Conservation (phyloP, 2,888 invertebrate genomes). For the Mythimna vitellina region DNA sequence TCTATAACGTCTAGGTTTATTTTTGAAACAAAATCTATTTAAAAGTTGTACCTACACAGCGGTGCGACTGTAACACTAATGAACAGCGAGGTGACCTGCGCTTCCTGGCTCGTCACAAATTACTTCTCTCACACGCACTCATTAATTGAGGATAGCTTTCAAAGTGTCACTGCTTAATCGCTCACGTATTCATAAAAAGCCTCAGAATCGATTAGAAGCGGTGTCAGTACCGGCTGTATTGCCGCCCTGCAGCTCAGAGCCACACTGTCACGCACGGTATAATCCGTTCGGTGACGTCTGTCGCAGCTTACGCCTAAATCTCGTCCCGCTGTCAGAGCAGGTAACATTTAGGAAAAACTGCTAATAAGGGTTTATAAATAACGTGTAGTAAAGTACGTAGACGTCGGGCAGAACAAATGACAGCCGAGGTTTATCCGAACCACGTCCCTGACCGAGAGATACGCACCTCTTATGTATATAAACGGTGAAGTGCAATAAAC, state of each 20-base stretch:
- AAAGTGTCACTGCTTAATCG: not conserved
- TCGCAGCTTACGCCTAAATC: not conserved
- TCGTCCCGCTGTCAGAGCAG: slow-evolving; percentile 1
- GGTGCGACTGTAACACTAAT: not conserved
- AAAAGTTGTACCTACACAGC: not conserved
- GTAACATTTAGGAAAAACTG: not conserved
- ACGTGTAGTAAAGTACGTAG: not conserved
- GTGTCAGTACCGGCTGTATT: not conserved
- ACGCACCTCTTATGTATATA: not conserved
- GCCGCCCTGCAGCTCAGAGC: not conserved
- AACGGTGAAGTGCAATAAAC: no score
- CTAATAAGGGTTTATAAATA: not conserved
- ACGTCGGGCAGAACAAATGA: not conserved
- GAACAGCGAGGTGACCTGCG: not conserved
- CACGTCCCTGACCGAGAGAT: not conserved
- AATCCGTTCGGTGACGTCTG: not conserved
- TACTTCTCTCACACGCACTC: not conserved
- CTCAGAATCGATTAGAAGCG: not conserved
- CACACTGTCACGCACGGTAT: not conserved
- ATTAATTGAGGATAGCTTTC: not conserved
- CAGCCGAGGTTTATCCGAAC: not conserved
- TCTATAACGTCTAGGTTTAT: not conserved
- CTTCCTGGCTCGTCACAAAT: not conserved
- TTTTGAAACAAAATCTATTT: not conserved
- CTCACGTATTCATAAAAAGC: not conserved